A percentile compares a stretch with the other conserved stretches of the same genome.
Evolutionary conservation across 1,140 invertebrate genomes (phyloP).

Genomic region (Eumeta japonica): DNA sequence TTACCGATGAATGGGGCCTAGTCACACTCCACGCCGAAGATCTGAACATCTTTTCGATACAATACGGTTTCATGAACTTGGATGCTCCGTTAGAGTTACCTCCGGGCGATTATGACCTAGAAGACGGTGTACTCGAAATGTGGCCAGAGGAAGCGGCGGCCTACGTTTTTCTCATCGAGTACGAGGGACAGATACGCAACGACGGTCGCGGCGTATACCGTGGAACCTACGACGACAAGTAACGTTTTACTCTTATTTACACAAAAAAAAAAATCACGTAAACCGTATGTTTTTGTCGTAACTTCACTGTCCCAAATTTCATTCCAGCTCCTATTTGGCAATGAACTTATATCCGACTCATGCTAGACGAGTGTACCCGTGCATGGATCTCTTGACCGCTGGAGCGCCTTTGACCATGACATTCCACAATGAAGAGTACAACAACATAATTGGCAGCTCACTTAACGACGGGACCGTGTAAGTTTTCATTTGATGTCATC

Average conservation of each 20-base stretch:
- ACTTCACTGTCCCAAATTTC: too few species aligned
- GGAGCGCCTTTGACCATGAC: constrained; percentile 23
- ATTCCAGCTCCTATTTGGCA: constrained; percentile 62
- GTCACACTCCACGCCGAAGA: constrained; percentile 23
- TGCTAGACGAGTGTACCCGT: constrained; percentile 84
- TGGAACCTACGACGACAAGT: constrained; percentile 26
- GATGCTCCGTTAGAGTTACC: too few species aligned
- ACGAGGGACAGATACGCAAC: constrained; percentile 35
- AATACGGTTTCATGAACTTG: too few species aligned
- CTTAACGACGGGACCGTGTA: constrained; percentile 22
- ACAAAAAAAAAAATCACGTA: too few species aligned
- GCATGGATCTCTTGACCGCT: constrained; percentile 80
- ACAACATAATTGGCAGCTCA: constrained; percentile 27
- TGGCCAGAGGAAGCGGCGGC: constrained; percentile 11
- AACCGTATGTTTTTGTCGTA: too few species aligned
- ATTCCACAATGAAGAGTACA: constrained; percentile 24
- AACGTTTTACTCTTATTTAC: constrained; percentile 15
- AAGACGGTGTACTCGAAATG: constrained; percentile 23
- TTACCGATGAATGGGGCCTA: constrained; percentile 18
- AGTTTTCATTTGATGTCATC: constrained; percentile 21
- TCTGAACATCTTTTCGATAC: constrained; percentile 19
- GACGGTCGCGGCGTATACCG: constrained; percentile 45
- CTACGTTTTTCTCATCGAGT: constrained; percentile 35
- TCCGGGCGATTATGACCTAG: constrained; percentile 9
- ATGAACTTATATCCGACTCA: constrained; percentile 85